phyloP scores from a whole-genome alignment of 2,888 invertebrate genomes.

The Melanostoma scalare region DNA sequence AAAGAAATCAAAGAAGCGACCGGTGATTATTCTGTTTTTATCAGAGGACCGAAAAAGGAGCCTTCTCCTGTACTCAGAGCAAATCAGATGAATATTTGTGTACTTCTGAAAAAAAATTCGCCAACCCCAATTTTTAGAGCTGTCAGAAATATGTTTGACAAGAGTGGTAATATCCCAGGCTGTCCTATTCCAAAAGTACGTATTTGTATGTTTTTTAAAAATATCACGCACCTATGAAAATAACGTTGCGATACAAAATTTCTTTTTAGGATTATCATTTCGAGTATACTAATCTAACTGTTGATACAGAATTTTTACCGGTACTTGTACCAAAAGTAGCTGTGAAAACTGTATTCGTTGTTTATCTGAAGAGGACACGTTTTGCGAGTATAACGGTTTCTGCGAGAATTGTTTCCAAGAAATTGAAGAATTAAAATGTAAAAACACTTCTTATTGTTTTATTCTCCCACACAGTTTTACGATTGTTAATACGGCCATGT shows the following conservation, averaged over 20 bases:
- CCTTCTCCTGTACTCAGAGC: no score
- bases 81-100: no score
- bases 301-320: neutral
- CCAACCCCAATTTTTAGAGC: neutral
- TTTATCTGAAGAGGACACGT: neutral
- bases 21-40: no score
- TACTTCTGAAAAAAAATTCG: no score
- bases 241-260: neutral
- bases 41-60: no score
- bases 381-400: neutral
- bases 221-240: neutral
- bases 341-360: neutral
- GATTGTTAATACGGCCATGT: no score
- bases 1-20: no score
- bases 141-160: neutral
- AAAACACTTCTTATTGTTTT: neutral
- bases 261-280: neutral
- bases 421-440: neutral
- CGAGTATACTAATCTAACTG: neutral
- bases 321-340: neutral
- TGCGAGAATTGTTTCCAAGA: neutral
- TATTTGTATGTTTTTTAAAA: neutral
- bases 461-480: no score
- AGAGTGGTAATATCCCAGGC: neutral
- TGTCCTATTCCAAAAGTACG: neutral